Evolutionary conservation across 2,888 invertebrate genomes (phyloP).

Genomic region (Desoria tigrina): DNA sequence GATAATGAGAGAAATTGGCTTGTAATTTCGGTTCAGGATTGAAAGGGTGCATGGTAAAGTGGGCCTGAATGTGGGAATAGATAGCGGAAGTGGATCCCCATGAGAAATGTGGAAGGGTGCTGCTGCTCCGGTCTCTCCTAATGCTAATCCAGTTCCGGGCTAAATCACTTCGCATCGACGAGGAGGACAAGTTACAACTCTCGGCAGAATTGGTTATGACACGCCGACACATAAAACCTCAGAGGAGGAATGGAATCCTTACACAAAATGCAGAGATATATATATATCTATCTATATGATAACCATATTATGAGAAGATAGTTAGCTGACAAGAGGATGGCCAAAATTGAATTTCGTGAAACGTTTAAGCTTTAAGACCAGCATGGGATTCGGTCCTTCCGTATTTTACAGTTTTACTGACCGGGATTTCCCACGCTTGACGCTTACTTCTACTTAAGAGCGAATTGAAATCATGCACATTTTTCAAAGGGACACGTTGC

Average conservation of each 20-base stretch:
- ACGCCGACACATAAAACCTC: conserved; percentile 21
- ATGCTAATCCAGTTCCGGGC: conserved; percentile 42
- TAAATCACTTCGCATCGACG: conserved; percentile 27
- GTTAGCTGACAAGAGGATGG: conserved; percentile 14
- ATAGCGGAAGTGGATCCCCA: conserved; percentile 26
- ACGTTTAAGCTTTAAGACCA: conserved; percentile 11
- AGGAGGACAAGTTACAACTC: conserved; percentile 1
- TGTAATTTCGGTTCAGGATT: conserved; percentile 7
- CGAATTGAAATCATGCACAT: conserved; percentile 42
- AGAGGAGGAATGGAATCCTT: conserved; percentile 10
- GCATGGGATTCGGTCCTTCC: conserved; percentile 12
- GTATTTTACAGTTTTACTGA: background rate
- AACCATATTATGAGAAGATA: too few species aligned
- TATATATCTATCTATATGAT: background rate
- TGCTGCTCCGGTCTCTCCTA: conserved; percentile 7
- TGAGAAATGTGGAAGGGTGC: conserved; percentile 25
- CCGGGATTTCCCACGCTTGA: conserved; percentile 36
- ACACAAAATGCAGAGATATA: conserved; percentile 2
- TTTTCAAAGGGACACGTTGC: conserved; percentile 8
- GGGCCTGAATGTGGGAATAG: conserved; percentile 21
- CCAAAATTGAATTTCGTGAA: conserved; percentile 20
- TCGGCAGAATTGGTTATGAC: conserved; percentile 21
- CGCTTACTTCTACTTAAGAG: background rate
- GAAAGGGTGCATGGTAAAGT: conserved; percentile 27
- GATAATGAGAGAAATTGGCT: conserved; percentile 28